A percentile compares a stretch with the other conserved stretches of the same genome.
These are phyloP conservation scores for Oryctes rhinoceros DNA, from an alignment of 1,140 invertebrate species.

Conservation along the genomic window DNA sequence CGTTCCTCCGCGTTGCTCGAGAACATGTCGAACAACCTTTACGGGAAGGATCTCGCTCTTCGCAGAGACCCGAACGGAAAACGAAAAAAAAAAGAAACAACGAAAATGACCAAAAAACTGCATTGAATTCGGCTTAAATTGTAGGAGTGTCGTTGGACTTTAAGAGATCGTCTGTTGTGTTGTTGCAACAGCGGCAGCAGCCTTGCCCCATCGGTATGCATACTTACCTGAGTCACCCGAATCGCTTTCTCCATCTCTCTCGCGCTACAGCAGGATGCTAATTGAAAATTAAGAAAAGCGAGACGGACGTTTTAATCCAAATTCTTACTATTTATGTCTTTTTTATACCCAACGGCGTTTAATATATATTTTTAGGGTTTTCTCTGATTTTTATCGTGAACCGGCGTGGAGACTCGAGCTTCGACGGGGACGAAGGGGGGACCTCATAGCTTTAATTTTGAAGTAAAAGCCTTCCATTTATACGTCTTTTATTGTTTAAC, in stretches of 20 bases:
- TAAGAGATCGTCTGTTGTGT: background rate
- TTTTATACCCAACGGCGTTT: slow-evolving; percentile 4
- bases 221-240: background rate
- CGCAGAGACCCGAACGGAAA: too few relatives aligned
- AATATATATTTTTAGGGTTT: slow-evolving; percentile 23
- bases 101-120: slow-evolving; percentile 5
- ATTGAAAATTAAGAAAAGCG: slow-evolving; percentile 10
- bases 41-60: background rate
- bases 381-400: slow-evolving; percentile 22
- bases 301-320: slow-evolving; percentile 3
- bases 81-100: background rate
- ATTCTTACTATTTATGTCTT: slow-evolving; percentile 19
- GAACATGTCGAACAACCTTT: slow-evolving; percentile 21
- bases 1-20: background rate
- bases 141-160: slow-evolving; percentile 17
- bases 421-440: background rate
- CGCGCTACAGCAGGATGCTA: background rate
- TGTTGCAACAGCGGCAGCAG: too few relatives aligned
- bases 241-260: background rate
- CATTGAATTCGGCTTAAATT: slow-evolving; percentile 18
- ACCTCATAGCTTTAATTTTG: background rate
- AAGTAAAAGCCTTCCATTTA: slow-evolving; percentile 5
- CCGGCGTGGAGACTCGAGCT: background rate
- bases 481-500: slow-evolving; percentile 19
- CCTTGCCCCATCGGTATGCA: background rate